Base-by-base conservation (phyloP, 2,888 invertebrate genomes). In the Morpho achilles region DNA sequence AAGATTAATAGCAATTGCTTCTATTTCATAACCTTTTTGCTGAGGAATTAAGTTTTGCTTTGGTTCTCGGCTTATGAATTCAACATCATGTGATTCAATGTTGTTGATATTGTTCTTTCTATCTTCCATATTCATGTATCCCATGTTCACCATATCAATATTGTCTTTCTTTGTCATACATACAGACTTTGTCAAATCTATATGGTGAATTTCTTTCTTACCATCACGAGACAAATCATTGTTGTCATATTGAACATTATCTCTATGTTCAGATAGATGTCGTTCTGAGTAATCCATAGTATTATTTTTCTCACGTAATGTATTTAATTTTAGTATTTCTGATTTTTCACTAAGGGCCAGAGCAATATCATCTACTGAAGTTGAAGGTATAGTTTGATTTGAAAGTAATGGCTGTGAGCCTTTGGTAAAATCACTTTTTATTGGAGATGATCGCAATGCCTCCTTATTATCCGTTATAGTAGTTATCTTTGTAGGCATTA, bases 111-210 rank as follows among this genome's bases (percentile, higher is more conserved):
- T 76, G 63, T 64, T 75, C 60, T 81, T 73, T 58, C 83, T 76
- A 23, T 85, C 87, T 3, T 90, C 89, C 6, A 81, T 72, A 62
- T 84, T 85, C 75, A 87, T 78, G 64, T 91, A 91, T 4, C 91
- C 90, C 88, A 91, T 88, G 66, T 90, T 91, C 2, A 91, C 78
- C 88, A 91, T 88, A 67, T 91, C 91, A 45, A 88, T 77, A 64
- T 79, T 81, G 63, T 89, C 87, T 61, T 86, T 80, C 55, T 80
- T 84, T 7, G 74, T 69, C 44, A 77, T 75, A 63, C 70, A 70
- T 8, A 79, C 69, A 5, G 79, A 66, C 65, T 82, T 80, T 53
- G 70, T 79, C 43, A 69, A 46, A 44, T 86, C 80, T 4, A 69
- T 64, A 53, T 63, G 72, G 4, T 56, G 53, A 10, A 60, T 51